phyloP scores from a whole-genome alignment of 2,888 invertebrate genomes.

The Mechanitis mazaeus region DNA sequence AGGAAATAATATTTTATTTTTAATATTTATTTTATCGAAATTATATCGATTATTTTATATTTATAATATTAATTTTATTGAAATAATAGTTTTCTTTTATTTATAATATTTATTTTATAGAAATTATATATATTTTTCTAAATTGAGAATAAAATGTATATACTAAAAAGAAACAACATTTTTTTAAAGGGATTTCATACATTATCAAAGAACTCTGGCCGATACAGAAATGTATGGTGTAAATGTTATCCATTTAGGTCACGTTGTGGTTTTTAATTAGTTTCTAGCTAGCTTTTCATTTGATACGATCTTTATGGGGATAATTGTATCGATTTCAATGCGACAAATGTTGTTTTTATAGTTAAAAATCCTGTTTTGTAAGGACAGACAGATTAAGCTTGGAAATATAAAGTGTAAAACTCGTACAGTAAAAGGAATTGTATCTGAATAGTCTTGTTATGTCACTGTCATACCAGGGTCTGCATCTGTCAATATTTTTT shows the following conservation, averaged over 20 bases:
- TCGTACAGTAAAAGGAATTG: not conserved
- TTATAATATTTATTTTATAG: too few species aligned
- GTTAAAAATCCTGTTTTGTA: not conserved
- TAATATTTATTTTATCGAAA: too few species aligned
- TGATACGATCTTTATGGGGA: slow-evolving; percentile 6
- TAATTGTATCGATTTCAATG: not conserved
- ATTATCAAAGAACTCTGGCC: not conserved
- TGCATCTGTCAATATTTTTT: too few species aligned
- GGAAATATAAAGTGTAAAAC: not conserved
- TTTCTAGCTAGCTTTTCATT: slow-evolving; percentile 7
- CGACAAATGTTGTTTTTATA: not conserved
- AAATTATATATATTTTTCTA: too few species aligned
- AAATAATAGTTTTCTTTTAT: too few species aligned
- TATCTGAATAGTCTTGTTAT: not conserved
- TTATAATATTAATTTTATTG: too few species aligned
- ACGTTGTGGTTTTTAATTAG: slow-evolving; percentile 4
- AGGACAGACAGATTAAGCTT: not conserved
- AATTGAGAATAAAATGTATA: too few species aligned
- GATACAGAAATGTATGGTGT: slow-evolving; percentile 2
- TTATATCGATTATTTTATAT: too few species aligned
- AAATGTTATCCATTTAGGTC: slow-evolving; percentile 4
- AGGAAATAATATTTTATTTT: too few species aligned
- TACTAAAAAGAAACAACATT: too few species aligned
- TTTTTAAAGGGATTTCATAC: not conserved
- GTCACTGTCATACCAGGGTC: not conserved